Percentiles rank a stretch among this genome's conserved stretches.
These are phyloP conservation scores for Hyla sarda DNA, from an alignment of 2,113 vertebrate species.

Conservation along the genomic window DNA sequence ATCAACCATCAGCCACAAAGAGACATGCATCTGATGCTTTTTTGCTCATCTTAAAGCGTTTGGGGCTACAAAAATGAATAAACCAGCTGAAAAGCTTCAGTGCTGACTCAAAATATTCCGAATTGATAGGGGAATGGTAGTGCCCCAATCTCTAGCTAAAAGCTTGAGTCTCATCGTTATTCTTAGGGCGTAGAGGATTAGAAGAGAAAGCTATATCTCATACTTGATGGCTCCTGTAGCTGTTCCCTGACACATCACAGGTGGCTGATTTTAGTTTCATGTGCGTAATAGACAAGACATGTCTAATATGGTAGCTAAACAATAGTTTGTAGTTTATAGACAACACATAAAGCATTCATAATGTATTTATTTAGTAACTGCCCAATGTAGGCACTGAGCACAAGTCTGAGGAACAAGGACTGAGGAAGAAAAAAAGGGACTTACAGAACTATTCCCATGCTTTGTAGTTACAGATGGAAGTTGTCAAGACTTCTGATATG, in stretches of 20 bases:
- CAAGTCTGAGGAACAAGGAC: background rate
- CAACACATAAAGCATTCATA: background rate
- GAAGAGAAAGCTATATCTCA: constrained; percentile 36
- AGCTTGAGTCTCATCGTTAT: constrained; percentile 49
- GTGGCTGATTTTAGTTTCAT: constrained; percentile 2
- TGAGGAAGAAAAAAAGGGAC: background rate
- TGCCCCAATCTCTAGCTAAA: constrained; percentile 8
- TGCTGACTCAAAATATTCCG: constrained; percentile 56
- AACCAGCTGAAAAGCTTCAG: constrained; percentile 40
- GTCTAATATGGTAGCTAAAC: background rate
- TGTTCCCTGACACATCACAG: constrained; percentile 29
- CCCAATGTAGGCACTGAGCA: background rate
- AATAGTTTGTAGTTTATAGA: background rate
- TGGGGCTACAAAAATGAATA: constrained; percentile 56
- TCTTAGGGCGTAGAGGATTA: constrained; percentile 43
- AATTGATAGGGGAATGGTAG: constrained; percentile 32
- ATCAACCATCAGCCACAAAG: constrained; percentile 52
- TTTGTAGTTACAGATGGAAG: too few relatives aligned
- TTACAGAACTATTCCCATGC: background rate
- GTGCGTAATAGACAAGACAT: background rate
- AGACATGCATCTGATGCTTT: constrained; percentile 51
- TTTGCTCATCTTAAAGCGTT: constrained; percentile 56
- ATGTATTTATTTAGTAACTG: background rate
- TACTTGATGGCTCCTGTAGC: constrained; percentile 45
- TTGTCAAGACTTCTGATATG: too few relatives aligned